Base-by-base conservation (phyloP, 2,888 invertebrate genomes). In the Carabus problematicus region DNA sequence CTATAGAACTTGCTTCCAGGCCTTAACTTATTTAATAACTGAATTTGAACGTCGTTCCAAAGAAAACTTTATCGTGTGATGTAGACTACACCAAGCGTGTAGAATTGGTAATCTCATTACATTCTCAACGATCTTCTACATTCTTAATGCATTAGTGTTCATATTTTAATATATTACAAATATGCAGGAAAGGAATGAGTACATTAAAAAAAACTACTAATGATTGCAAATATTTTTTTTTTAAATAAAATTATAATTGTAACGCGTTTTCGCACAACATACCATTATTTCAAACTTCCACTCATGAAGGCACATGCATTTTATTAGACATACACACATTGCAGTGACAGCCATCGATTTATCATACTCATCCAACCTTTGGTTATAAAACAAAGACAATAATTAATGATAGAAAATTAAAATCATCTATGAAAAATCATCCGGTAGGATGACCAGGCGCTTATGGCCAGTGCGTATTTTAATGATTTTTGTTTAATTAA, bases 391-490 rank as follows among this genome's bases (percentile, higher is more conserved):
- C 45, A 6, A 42, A 54, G 63, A 52, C 55, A 64, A 19, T 64
- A 64, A 64, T 64, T 64, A 64, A 64, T 64, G 56, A 56, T 29
- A 39, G 64, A 64, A 64, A 64, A 64, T 45, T 56, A 43, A 55
- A 64, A 64, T 64, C 56, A 19, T 45, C 40, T 56, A 64, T 42
- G 64, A 64, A 64, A 64, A 64, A 64, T 64, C 56, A 56, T 64
- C 55, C 39, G 52, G 2, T 9, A 52, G 16, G 14, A 52, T 52
- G 52, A 52, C 52, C 52, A 12, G 4, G 52, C 52, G n/a, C 7
- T 14, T 47, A 47, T 47, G 29, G 29, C 6, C 29, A 29, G 29
- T 29, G 29, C 29, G 29, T 3, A 29, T 29, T 29, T 29, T 29
- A 29, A 6, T 29, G 29, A 29, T 29, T 29, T 29, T 29, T 29